Conservation (phyloP, 2,888 invertebrate genomes). For the Eupithecia centaureata region DNA sequence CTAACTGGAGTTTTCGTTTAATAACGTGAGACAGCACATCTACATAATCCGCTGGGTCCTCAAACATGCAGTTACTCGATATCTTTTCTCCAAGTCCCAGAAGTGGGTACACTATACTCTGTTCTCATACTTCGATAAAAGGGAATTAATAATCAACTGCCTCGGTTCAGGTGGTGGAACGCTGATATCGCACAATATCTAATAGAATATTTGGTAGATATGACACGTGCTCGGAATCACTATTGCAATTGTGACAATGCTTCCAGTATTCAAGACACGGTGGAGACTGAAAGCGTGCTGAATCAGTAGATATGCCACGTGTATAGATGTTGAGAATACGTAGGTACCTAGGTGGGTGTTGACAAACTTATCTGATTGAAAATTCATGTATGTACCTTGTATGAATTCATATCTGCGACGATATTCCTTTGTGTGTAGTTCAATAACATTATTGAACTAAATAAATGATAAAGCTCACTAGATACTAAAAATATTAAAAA, state of each 20-base stretch:
- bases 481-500: no score
- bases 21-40: background rate
- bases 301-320: constrained; percentile 31
- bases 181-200: constrained; percentile 30
- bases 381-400: constrained; percentile 8
- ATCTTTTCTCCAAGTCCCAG: constrained; percentile 9
- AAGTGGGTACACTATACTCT: constrained; percentile 3
- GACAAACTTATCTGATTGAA: constrained; percentile 22
- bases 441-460: background rate
- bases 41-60: background rate
- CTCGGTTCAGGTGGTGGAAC: constrained; percentile 26
- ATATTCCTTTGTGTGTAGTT: background rate
- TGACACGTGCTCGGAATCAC: constrained; percentile 37
- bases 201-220: constrained; percentile 38
- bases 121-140: constrained; percentile 10
- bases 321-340: constrained; percentile 18
- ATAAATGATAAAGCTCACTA: no score
- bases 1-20: background rate
- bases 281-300: constrained; percentile 35
- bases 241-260: constrained; percentile 37
- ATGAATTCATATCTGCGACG: background rate
- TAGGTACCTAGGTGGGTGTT: constrained; percentile 10
- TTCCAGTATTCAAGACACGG: constrained; percentile 37
- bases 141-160: constrained; percentile 17
- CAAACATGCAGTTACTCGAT: background rate